Percentiles rank a stretch among this genome's conserved stretches.
These are phyloP conservation scores for Dryocosmus kuriphilus DNA, from an alignment of 2,888 invertebrate genomes.

Conservation along the genomic window DNA sequence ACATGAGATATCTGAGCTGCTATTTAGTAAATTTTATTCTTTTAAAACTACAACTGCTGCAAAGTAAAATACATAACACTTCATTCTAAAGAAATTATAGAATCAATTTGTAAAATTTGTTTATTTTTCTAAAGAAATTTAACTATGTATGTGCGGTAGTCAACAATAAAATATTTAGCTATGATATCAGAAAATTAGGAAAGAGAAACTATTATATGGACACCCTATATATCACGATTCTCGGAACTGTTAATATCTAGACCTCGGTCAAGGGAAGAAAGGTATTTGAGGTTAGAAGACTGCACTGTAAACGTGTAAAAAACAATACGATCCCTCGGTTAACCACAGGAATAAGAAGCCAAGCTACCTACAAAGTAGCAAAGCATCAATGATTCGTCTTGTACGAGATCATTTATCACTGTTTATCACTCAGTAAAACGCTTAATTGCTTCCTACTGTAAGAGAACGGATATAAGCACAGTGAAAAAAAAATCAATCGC, in stretches of 20 bases:
- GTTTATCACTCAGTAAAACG: conserved; percentile 6
- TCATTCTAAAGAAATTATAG: too few relatives aligned
- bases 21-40: too few relatives aligned
- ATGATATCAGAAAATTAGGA: neutral
- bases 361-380: neutral
- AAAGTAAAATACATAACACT: too few relatives aligned
- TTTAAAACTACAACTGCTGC: too few relatives aligned
- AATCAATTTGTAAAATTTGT: too few relatives aligned
- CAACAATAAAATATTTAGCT: neutral
- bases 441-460: conserved; percentile 2
- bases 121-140: too few relatives aligned
- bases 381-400: conserved; percentile 7
- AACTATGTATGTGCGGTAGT: too few relatives aligned
- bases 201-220: neutral
- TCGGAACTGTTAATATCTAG: neutral
- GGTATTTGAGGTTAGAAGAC: conserved; percentile 2
- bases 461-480: too few relatives aligned
- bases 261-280: neutral
- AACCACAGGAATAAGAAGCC: neutral
- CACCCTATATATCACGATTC: neutral
- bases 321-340: neutral
- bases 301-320: neutral
- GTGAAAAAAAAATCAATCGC: too few relatives aligned
- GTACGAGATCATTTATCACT: neutral
- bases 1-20: too few relatives aligned